These are phyloP conservation scores for Magallana angulata DNA, from an alignment of 1,140 invertebrate genomes.

Conservation along the genomic window DNA sequence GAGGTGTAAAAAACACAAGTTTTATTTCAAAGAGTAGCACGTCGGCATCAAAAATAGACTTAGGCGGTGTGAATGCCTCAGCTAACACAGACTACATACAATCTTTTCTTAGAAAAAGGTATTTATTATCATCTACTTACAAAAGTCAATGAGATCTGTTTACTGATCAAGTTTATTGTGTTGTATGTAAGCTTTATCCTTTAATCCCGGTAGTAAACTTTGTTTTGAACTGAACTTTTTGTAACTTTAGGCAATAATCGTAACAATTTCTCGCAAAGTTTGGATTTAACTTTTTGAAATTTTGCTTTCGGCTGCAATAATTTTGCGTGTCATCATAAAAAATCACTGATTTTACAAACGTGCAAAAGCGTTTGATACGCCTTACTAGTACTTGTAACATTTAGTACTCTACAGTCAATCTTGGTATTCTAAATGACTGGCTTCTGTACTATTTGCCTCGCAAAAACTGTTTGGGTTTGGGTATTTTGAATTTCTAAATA, in stretches of 20 bases:
- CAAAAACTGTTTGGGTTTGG: too few relatives aligned
- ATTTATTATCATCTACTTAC: not conserved
- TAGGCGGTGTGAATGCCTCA: not conserved
- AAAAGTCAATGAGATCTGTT: too few relatives aligned
- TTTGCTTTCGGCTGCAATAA: not conserved
- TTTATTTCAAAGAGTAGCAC: not conserved
- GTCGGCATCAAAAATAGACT: not conserved
- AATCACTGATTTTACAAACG: not conserved
- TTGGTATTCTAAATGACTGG: too few relatives aligned
- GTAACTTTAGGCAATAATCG: not conserved
- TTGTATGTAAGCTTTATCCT: too few relatives aligned
- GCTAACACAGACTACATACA: not conserved
- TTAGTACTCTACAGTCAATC: too few relatives aligned
- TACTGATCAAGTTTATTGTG: not conserved
- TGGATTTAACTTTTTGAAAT: not conserved
- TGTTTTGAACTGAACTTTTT: too few relatives aligned
- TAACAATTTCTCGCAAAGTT: not conserved
- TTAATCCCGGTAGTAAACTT: too few relatives aligned
- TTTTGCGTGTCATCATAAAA: not conserved
- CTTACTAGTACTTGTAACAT: too few relatives aligned
- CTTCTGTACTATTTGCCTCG: too few relatives aligned
- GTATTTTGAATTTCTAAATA: too few relatives aligned
- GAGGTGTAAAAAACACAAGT: not conserved
- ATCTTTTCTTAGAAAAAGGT: constrained; percentile 37
- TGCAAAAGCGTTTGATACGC: too few relatives aligned